Evolutionary conservation across 1,140 invertebrate species (phyloP).

Genomic region (Drosophila prosaltans): DNA sequence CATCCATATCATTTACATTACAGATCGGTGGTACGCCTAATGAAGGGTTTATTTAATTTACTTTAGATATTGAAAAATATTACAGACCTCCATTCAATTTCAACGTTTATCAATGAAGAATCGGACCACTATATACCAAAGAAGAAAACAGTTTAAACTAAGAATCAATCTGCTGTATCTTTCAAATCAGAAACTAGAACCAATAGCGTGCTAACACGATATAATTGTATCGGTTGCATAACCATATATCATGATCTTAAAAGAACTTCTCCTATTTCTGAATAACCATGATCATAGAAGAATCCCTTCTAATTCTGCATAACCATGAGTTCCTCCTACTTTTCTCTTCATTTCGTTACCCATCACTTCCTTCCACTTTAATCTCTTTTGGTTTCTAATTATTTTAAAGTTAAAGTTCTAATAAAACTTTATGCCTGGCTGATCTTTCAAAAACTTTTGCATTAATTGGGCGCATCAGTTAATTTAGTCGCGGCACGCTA

Average conservation of each 20-base stretch:
- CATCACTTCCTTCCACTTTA: slow-evolving; percentile 19
- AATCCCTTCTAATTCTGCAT: too few species aligned
- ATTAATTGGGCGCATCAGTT: slow-evolving; percentile 40
- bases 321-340: not conserved
- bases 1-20: slow-evolving; percentile 38
- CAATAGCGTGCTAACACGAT: not conserved
- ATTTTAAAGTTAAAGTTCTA: slow-evolving; percentile 8
- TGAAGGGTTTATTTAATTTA: slow-evolving; percentile 12
- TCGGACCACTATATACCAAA: not conserved
- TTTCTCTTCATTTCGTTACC: slow-evolving; percentile 20
- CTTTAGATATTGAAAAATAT: too few species aligned
- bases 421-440: slow-evolving; percentile 51
- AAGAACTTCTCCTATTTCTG: not conserved
- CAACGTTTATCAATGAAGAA: not conserved
- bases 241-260: not conserved
- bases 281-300: too few species aligned
- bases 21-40: slow-evolving; percentile 41
- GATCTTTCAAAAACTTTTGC: slow-evolving; percentile 30
- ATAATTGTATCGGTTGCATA: not conserved
- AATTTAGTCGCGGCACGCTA: slow-evolving; percentile 34
- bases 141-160: too few species aligned
- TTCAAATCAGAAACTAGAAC: not conserved
- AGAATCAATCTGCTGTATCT: not conserved
- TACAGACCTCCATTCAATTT: too few species aligned
- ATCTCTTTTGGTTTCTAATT: not conserved